These are phyloP conservation scores for Coturnix japonica DNA, from an alignment of 2,113 vertebrate genomes.

Conservation along the genomic window DNA sequence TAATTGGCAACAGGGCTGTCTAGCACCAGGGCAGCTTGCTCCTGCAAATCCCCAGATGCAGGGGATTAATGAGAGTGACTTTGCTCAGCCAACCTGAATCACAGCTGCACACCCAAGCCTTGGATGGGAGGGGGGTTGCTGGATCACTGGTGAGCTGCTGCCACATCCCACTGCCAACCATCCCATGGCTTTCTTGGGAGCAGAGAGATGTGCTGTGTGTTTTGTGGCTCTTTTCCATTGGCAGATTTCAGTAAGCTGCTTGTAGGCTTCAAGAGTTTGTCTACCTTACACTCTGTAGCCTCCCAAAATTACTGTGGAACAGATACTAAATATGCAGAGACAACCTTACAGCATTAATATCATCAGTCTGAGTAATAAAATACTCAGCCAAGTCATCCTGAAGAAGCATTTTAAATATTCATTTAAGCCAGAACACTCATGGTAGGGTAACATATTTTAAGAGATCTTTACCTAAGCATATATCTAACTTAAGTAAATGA, in stretches of 20 bases:
- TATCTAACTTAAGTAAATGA: neutral
- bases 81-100: neutral
- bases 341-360: neutral
- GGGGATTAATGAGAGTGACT: neutral
- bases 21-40: neutral
- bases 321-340: neutral
- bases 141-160: neutral
- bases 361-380: neutral
- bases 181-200: neutral
- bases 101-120: fast-evolving
- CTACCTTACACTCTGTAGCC: neutral
- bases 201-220: fast-evolving
- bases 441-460: neutral
- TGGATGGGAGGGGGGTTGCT: fast-evolving
- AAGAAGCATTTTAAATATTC: neutral
- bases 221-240: neutral
- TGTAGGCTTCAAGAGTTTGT: neutral
- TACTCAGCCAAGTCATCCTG: neutral
- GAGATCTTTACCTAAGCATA: neutral
- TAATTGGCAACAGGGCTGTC: neutral
- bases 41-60: neutral
- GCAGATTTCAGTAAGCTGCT: neutral
- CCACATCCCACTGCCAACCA: neutral
- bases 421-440: neutral
- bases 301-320: neutral